These are phyloP conservation scores for Cyrtodaria siliqua DNA, from an alignment of 2,888 invertebrate genomes.

Conservation along the genomic window DNA sequence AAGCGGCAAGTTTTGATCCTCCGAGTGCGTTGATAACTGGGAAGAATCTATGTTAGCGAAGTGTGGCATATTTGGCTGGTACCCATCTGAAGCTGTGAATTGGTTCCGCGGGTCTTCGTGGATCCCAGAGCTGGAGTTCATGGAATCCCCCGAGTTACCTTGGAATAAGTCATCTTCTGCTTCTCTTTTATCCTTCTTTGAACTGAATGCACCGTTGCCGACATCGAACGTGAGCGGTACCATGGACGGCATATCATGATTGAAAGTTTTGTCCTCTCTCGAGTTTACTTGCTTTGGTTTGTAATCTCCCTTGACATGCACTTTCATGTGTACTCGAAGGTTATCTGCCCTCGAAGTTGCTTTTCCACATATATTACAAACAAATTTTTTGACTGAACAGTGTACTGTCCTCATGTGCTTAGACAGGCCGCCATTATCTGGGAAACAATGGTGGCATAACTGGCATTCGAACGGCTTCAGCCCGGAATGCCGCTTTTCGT, in stretches of 20 bases:
- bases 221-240: slow-evolving; percentile 33
- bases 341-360: slow-evolving; percentile 80
- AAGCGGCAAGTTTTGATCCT: slow-evolving; percentile 25
- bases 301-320: slow-evolving; percentile 59
- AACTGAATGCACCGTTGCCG: background rate
- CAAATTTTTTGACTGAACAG: slow-evolving; percentile 74
- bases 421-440: slow-evolving; percentile 81
- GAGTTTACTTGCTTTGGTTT: slow-evolving; percentile 19
- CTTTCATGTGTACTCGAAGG: slow-evolving; percentile 79
- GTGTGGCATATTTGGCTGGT: slow-evolving; percentile 50
- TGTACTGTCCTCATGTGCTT: slow-evolving; percentile 83
- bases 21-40: slow-evolving; percentile 25
- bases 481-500: slow-evolving; percentile 77
- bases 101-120: slow-evolving; percentile 3
- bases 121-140: slow-evolving; percentile 1
- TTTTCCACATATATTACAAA: slow-evolving; percentile 81
- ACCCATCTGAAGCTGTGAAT: slow-evolving; percentile 13
- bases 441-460: slow-evolving; percentile 79
- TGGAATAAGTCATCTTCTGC: slow-evolving; percentile 1
- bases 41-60: slow-evolving; percentile 43
- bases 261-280: background rate
- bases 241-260: slow-evolving; percentile 27
- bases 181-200: slow-evolving; percentile 2
- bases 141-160: slow-evolving; percentile 10
- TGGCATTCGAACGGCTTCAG: slow-evolving; percentile 75